phyloP scores from a whole-genome alignment of 2,888 invertebrate genomes.

The Eugnorisma glareosa region DNA sequence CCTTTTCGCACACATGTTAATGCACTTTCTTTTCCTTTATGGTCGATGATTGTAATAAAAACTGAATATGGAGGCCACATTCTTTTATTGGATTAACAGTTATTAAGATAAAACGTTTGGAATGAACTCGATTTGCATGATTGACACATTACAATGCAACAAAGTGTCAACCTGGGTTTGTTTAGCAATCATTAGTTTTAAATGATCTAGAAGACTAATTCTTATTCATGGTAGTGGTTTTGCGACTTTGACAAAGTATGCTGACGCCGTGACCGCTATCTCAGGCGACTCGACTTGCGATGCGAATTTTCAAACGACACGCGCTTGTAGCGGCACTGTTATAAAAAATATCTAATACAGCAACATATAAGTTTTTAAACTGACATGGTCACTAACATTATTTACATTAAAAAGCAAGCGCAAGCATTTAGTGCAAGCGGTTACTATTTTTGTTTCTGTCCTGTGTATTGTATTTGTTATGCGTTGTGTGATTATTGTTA shows the following conservation, averaged over 20 bases:
- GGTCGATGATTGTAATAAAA: constrained; percentile 46
- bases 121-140: constrained; percentile 29
- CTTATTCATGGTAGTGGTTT: constrained; percentile 22
- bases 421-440: too few species aligned
- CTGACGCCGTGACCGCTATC: too few species aligned
- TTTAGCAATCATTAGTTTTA: constrained; percentile 17
- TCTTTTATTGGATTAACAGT: constrained; percentile 33
- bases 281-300: not conserved
- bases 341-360: not conserved
- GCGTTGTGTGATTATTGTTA: too few species aligned
- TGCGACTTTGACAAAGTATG: not conserved
- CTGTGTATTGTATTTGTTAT: too few species aligned
- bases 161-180: constrained; percentile 8
- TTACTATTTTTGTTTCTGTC: too few species aligned
- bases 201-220: constrained; percentile 10
- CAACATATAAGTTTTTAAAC: too few species aligned
- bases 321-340: not conserved
- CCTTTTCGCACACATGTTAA: constrained; percentile 54
- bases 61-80: constrained; percentile 20
- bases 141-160: constrained; percentile 37
- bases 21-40: constrained; percentile 58
- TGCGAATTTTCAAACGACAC: not conserved
- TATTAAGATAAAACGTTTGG: constrained; percentile 22
- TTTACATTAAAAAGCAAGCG: too few species aligned
- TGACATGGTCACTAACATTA: too few species aligned